Conservation (phyloP, 1,140 invertebrate species). For the Grapholita molesta region DNA sequence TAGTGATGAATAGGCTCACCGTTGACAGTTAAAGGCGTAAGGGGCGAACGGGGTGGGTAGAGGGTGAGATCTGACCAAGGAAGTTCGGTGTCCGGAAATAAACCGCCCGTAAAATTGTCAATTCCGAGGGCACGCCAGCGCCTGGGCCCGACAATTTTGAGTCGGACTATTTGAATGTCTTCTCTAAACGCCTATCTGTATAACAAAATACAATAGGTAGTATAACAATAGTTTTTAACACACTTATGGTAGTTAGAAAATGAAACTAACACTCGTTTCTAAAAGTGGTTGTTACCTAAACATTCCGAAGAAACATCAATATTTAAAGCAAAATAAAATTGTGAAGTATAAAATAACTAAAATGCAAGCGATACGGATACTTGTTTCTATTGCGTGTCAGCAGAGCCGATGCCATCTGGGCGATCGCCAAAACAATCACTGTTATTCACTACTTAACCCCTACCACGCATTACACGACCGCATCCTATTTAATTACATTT, state of each 20-base stretch:
- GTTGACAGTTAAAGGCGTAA: slow-evolving; percentile 35
- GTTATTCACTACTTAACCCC: slow-evolving; percentile 63
- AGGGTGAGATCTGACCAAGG: slow-evolving; percentile 52
- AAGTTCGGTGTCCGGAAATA: slow-evolving; percentile 77
- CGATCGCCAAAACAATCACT: slow-evolving; percentile 70
- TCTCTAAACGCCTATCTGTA: slow-evolving; percentile 24
- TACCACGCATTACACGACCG: slow-evolving; percentile 36
- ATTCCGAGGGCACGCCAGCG: slow-evolving; percentile 74
- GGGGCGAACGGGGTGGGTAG: slow-evolving; percentile 38
- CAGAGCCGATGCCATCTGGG: slow-evolving; percentile 63
- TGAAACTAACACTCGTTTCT: too few species aligned
- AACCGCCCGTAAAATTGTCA: slow-evolving; percentile 82
- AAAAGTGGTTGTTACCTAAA: too few species aligned
- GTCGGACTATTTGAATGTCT: slow-evolving; percentile 33
- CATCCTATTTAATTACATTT: slow-evolving; percentile 27
- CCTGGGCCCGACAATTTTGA: slow-evolving; percentile 61
- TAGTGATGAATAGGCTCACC: slow-evolving; percentile 26
- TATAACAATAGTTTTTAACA: too few species aligned
- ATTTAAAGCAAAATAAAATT: too few species aligned
- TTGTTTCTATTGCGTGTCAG: slow-evolving; percentile 42
- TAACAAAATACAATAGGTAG: too few species aligned
- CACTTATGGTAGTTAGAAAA: too few species aligned
- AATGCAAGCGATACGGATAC: slow-evolving; percentile 20
- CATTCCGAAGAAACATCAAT: too few species aligned
- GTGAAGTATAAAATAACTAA: too few species aligned